Evolutionary conservation across 2,797 vertebrate genomes (phyloP).

Genomic region (Sebastiscus tertius): DNA sequence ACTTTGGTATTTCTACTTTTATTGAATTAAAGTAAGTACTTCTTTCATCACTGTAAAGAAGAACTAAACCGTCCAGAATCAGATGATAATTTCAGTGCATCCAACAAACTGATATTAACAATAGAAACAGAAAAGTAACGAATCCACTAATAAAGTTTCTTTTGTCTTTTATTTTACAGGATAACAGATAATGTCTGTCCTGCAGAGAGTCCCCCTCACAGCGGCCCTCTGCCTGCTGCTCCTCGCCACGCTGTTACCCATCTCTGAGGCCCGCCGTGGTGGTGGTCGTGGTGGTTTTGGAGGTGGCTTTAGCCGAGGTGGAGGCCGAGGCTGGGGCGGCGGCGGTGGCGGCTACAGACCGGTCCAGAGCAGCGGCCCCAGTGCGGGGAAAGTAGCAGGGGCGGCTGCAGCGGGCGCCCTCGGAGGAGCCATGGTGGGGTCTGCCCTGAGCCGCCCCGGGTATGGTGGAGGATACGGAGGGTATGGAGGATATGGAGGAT

Average conservation of each 20-base stretch:
- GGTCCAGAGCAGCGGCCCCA: constrained; percentile 71
- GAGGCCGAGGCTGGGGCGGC: constrained; percentile 45
- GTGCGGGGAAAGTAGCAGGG: constrained; percentile 80
- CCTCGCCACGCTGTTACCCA: constrained; percentile 64
- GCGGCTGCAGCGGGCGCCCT: constrained; percentile 83
- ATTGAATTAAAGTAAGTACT: background rate
- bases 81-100: background rate
- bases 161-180: constrained; percentile 52
- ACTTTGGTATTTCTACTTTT: background rate
- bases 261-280: constrained; percentile 71
- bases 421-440: constrained; percentile 82
- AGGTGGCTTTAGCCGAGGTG: constrained; percentile 51
- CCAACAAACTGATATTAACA: background rate
- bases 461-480: constrained; percentile 48
- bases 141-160: background rate
- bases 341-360: constrained; percentile 53
- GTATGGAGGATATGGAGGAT: constrained; percentile 42
- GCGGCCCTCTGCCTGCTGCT: constrained; percentile 71
- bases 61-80: background rate
- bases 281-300: constrained; percentile 53
- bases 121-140: background rate
- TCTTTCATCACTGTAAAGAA: background rate
- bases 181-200: constrained; percentile 32
- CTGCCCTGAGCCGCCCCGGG: constrained; percentile 79
- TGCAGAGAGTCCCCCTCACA: constrained; percentile 30